These are phyloP conservation scores for Thymelicus acteon DNA, from an alignment of 2,888 invertebrate genomes.

Conservation along the genomic window DNA sequence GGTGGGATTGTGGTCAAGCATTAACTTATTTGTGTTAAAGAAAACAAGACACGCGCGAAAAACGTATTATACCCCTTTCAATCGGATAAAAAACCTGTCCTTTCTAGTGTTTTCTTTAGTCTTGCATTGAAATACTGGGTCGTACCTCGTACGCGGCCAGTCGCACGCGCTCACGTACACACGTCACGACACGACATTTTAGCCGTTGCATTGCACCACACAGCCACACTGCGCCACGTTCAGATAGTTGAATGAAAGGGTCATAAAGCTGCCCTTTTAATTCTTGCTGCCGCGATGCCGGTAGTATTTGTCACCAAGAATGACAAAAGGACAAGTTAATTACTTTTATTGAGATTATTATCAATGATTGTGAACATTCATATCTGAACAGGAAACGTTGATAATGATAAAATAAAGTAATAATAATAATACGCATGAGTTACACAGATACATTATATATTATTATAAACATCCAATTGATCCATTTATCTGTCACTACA, in stretches of 20 bases:
- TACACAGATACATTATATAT: no score
- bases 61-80: no score
- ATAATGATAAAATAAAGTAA: conserved; percentile 6
- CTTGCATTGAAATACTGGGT: conserved; percentile 31
- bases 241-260: conserved; percentile 31
- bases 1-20: no score
- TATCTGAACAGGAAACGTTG: neutral
- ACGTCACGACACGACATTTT: conserved; percentile 39
- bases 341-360: neutral
- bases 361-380: neutral
- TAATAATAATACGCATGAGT: neutral
- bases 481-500: no score
- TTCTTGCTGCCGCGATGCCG: conserved; percentile 1
- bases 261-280: conserved; percentile 13
- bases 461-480: no score
- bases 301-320: conserved; percentile 12
- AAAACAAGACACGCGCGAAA: no score
- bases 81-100: no score
- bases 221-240: conserved; percentile 19
- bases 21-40: no score
- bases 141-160: conserved; percentile 51
- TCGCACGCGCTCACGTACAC: conserved; percentile 43
- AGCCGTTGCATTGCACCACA: conserved; percentile 43
- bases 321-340: conserved; percentile 13
- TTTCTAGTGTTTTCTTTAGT: neutral